These are phyloP conservation scores for cattle (Bos taurus) DNA, from an alignment of 2,113 vertebrate genomes.

Conservation along the genomic window ARS-UCD2.0 NC_037351.1:25758001-25758500, in stretches of 20 bases:
- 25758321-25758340: background rate
- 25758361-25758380: constrained; percentile 10
- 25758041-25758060: background rate
- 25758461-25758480: background rate
- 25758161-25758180: background rate
- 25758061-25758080: background rate
- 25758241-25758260: background rate
- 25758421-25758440: background rate
- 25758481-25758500: background rate
- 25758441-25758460: background rate
- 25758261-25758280: background rate
- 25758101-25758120: background rate
- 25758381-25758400: background rate
- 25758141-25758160: background rate
- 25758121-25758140: background rate
- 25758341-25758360: background rate
- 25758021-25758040: background rate
- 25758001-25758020: background rate
- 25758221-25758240: background rate
- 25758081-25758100: background rate
- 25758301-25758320: background rate
- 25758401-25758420: background rate
- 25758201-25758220: background rate
- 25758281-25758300: background rate
- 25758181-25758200: background rate